Conservation (phyloP, 2,888 invertebrate genomes). For the Agapetus fuscipes region DNA sequence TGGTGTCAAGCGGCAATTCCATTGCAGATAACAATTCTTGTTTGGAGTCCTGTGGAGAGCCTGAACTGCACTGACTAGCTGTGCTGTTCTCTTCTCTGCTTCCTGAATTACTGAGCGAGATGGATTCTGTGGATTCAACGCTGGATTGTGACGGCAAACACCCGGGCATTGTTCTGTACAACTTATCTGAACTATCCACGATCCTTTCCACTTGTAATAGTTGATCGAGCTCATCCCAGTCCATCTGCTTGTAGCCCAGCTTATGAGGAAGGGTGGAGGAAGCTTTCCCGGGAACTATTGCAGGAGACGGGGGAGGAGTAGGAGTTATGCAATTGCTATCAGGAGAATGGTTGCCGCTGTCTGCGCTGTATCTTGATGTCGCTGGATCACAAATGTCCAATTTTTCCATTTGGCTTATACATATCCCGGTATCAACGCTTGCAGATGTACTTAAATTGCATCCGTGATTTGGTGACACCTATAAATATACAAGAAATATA, state of each 20-base stretch:
- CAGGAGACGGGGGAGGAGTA: slow-evolving; percentile 23
- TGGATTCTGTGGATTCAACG: slow-evolving; percentile 21
- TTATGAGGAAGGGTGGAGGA: slow-evolving; percentile 53
- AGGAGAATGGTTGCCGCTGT: slow-evolving; percentile 19
- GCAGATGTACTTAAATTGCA: slow-evolving; percentile 8
- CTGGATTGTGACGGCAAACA: slow-evolving; percentile 47
- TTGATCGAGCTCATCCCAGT: slow-evolving; percentile 65
- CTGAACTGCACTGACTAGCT: slow-evolving; percentile 14
- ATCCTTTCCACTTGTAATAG: slow-evolving; percentile 58
- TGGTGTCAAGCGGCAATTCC: slow-evolving; percentile 8
- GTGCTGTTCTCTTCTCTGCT: slow-evolving; percentile 14
- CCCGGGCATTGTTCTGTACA: slow-evolving; percentile 63
- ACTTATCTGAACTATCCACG: slow-evolving; percentile 50
- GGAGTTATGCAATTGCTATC: slow-evolving; percentile 17
- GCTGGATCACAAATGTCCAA: slow-evolving; percentile 5
- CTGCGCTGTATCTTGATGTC: slow-evolving; percentile 13
- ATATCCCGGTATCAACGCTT: slow-evolving; percentile 20
- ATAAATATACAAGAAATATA: slow-evolving; percentile 4
- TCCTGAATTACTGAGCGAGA: slow-evolving; percentile 16
- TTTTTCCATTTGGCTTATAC: slow-evolving; percentile 15
- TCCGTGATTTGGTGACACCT: slow-evolving; percentile 11
- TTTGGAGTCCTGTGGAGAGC: slow-evolving; percentile 13
- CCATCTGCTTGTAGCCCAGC: slow-evolving; percentile 52
- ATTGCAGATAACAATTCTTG: slow-evolving; percentile 7
- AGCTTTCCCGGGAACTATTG: slow-evolving; percentile 25